Base-by-base conservation (phyloP, 2,113 vertebrate species). In the Aegithalos caudatus region DNA sequence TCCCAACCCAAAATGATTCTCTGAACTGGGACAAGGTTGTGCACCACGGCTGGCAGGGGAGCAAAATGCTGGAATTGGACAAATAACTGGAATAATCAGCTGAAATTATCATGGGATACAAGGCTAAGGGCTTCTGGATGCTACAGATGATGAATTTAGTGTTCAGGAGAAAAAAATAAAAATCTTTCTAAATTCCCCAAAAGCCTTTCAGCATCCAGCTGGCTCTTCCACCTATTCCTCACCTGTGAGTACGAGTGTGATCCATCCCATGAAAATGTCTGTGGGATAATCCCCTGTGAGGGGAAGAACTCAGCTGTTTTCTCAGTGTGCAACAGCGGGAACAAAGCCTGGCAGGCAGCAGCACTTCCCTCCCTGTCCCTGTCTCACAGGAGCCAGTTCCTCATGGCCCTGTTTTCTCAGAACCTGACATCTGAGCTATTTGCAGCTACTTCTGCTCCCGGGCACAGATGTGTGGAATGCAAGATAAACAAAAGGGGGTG, bases 391-490 rank as follows among this genome's bases (percentile, higher is more conserved):
- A 86, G 11, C 14, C 60, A 81, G 89, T 95, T 97, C 96, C 94
- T 92, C 83, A 33, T 58, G 76, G 20, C 6, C 5, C 57, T 15
- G 23, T 61, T 95, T 94, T 37, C 89, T 72, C 65, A 92, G 86
- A 95, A 91, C 12, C 7, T 40, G 56, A n/a, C 84, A 19, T 24
- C 80, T 23, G 53, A n/a, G 65, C 61, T 95, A 51, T 95, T 94
- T 86, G 65, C 83, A 92, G 89, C 54, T 45, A 79, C 83, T 96
- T 91, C 91, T 96, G 86, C 92, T 89, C 53, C 60, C 16, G 67
- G 65, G 48, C 83, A 12, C 80, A 74, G 86, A 91, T 51, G 72
- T 44, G 64, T 84, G 83, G 57, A 51, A n/a, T 6, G 27, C 28
- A 20, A 84, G 81, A 95, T 69, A 78, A 95, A 94, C 44, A 67